phyloP scores from a whole-genome alignment of 2,888 invertebrate genomes.

The Ernsta delagoae region DNA sequence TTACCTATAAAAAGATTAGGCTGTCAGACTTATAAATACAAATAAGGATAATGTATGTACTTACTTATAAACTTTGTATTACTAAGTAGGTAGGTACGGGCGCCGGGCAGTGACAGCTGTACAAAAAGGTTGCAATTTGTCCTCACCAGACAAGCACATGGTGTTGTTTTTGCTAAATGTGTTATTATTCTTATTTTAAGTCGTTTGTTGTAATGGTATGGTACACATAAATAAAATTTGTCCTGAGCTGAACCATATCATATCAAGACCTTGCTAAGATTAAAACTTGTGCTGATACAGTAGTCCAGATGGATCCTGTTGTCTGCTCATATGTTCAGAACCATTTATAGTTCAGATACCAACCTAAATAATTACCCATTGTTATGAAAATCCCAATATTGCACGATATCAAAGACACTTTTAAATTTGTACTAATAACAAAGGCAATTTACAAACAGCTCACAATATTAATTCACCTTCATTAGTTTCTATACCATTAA shows the following conservation, averaged over 20 bases:
- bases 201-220: neutral
- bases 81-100: neutral
- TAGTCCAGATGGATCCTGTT: no score
- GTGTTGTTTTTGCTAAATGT: conserved; percentile 12
- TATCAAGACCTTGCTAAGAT: no score
- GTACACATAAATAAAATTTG: neutral
- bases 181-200: neutral
- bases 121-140: conserved; percentile 20
- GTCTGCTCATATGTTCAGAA: no score
- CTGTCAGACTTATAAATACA: neutral
- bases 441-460: neutral
- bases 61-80: neutral
- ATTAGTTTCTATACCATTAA: conserved; percentile 1
- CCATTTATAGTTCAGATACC: no score
- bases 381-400: neutral
- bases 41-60: conserved; percentile 2
- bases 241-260: neutral
- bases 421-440: neutral
- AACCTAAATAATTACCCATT: neutral
- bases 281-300: no score
- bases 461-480: neutral
- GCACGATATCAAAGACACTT: neutral
- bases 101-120: conserved; percentile 10
- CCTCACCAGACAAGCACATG: conserved; percentile 22
- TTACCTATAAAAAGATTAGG: no score